These are phyloP conservation scores for Hypocryptadius cinnamomeus DNA, from an alignment of 2,113 vertebrate genomes.

Conservation along the genomic window DNA sequence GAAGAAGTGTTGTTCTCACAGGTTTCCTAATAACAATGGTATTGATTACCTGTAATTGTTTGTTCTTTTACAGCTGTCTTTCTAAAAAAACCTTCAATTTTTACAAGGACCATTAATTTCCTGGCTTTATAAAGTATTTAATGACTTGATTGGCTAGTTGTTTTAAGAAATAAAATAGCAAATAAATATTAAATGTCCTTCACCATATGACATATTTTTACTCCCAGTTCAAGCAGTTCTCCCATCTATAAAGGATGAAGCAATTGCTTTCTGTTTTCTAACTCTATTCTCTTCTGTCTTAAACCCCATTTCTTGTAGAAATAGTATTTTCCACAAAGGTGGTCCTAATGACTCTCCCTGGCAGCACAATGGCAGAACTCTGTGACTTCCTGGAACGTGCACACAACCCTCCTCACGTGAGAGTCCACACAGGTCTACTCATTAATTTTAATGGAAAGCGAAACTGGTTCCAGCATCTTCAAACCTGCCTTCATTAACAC, in stretches of 20 bases:
- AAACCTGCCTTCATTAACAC: background rate
- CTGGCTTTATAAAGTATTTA: slow-evolving; percentile 6
- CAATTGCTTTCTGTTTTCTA: background rate
- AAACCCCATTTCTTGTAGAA: background rate
- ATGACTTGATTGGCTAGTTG: background rate
- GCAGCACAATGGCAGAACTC: background rate
- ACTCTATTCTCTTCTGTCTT: background rate
- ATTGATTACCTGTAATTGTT: slow-evolving; percentile 49
- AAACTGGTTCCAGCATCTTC: slow-evolving; percentile 13
- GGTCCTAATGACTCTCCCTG: slow-evolving; percentile 29
- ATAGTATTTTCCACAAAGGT: slow-evolving; percentile 1
- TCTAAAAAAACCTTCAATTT: slow-evolving; percentile 5
- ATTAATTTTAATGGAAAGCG: slow-evolving; percentile 53
- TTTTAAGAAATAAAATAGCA: slow-evolving; percentile 20
- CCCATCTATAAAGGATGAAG: background rate
- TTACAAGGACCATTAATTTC: slow-evolving; percentile 41
- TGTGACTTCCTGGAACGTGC: background rate
- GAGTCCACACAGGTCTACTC: slow-evolving; percentile 7
- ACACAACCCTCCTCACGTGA: background rate
- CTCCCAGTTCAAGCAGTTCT: background rate
- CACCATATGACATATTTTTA: background rate
- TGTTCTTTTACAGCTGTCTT: slow-evolving; percentile 34
- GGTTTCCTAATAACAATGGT: slow-evolving; percentile 41
- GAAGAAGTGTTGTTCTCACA: slow-evolving; percentile 2
- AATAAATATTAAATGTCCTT: background rate